A percentile compares a stretch with the other conserved stretches of the same genome.
Conservation (phyloP, 2,113 vertebrate species). For the Myrmophylax atrothorax region DNA sequence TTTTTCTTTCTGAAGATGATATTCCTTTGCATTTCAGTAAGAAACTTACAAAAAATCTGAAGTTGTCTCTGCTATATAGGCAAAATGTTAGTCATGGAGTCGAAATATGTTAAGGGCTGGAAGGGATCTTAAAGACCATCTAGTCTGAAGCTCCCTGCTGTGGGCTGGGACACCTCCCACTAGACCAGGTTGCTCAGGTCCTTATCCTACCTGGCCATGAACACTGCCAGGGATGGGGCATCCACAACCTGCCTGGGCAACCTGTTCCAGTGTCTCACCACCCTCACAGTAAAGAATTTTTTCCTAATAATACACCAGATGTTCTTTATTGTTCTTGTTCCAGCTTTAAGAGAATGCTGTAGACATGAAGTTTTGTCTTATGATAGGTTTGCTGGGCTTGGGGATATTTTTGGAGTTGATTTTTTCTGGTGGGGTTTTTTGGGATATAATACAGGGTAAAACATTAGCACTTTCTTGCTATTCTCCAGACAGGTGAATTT, state of each 20-base stretch:
- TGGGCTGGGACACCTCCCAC: neutral
- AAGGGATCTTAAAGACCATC: neutral
- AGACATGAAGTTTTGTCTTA: neutral
- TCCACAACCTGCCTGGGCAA: accelerated
- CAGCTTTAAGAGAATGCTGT: neutral
- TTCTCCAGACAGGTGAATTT: neutral
- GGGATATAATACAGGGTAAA: neutral
- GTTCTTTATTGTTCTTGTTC: neutral
- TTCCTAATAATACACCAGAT: neutral
- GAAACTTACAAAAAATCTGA: neutral
- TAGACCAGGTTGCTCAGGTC: neutral
- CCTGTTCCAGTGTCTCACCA: neutral
- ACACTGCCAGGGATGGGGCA: neutral
- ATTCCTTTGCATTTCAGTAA: neutral
- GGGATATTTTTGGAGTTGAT: neutral
- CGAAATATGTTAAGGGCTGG: neutral
- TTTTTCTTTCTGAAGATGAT: neutral
- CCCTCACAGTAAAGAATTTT: neutral
- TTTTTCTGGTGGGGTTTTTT: accelerated
- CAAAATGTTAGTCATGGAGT: neutral
- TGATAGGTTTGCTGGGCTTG: neutral
- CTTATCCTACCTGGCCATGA: neutral
- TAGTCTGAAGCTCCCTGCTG: neutral
- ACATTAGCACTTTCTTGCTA: neutral
- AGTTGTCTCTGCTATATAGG: neutral